Percentiles rank a stretch among this genome's conserved stretches.
Conservation (phyloP, 2,113 vertebrate species). For the Dendropsophus ebraccatus region DNA sequence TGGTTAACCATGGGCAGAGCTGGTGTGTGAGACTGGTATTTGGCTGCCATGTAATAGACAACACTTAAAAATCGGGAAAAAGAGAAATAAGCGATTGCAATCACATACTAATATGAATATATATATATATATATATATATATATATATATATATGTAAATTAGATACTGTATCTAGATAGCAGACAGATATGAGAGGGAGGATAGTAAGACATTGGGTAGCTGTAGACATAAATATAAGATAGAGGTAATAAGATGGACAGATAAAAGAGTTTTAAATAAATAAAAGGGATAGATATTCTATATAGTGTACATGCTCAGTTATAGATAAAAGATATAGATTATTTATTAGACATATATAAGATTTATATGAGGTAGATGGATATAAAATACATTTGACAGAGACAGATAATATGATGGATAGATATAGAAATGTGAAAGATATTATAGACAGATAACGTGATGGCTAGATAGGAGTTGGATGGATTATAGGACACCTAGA, state of each 20-base stretch:
- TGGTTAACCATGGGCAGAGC: constrained; percentile 52
- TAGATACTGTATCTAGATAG: too few species aligned
- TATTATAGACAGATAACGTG: not conserved
- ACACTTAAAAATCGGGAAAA: not conserved
- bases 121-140: not conserved
- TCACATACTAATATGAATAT: not conserved
- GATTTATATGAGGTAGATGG: not conserved
- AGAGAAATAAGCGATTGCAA: not conserved
- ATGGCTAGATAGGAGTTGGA: not conserved
- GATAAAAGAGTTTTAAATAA: not conserved
- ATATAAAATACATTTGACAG: not conserved
- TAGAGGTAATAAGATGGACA: not conserved
- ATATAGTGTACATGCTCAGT: not conserved
- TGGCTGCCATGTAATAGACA: not conserved
- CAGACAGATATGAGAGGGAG: not conserved
- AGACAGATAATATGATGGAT: not conserved
- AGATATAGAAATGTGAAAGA: not conserved
- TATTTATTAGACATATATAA: not conserved
- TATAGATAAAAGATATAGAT: not conserved
- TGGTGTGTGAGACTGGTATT: constrained; percentile 9
- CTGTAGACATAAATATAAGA: not conserved
- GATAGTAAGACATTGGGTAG: not conserved
- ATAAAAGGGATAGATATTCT: not conserved
- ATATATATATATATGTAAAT: not conserved
- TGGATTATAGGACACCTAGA: not conserved